These are phyloP conservation scores for Trachelipus rathkii DNA, from an alignment of 1,140 invertebrate species.

Conservation along the genomic window DNA sequence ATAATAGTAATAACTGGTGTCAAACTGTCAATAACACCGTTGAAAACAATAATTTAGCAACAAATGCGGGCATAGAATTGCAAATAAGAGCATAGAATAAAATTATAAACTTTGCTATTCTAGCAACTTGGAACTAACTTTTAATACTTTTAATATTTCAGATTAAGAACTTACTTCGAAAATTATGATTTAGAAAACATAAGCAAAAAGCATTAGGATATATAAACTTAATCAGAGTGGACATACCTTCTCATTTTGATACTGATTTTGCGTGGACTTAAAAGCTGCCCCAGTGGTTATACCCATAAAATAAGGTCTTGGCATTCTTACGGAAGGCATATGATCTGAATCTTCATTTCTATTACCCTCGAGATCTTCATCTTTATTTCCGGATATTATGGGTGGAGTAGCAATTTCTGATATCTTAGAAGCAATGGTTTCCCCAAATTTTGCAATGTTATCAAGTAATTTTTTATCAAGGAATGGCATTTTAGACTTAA, in stretches of 20 bases:
- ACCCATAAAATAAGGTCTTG: not conserved
- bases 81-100: too few relatives aligned
- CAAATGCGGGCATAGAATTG: too few relatives aligned
- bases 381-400: conserved; percentile 18
- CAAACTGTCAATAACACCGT: too few relatives aligned
- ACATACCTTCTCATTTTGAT: not conserved
- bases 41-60: too few relatives aligned
- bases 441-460: conserved; percentile 25
- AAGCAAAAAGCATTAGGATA: too few relatives aligned
- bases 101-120: too few relatives aligned
- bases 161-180: too few relatives aligned
- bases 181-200: too few relatives aligned
- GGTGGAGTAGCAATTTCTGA: conserved; percentile 26
- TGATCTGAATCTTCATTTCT: not conserved
- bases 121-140: too few relatives aligned
- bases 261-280: not conserved
- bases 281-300: not conserved
- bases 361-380: not conserved
- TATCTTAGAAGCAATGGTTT: conserved; percentile 27
- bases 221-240: not conserved
- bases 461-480: conserved; percentile 23
- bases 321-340: not conserved
- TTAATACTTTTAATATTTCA: too few relatives aligned
- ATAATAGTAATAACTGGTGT: too few relatives aligned
- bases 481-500: conserved; percentile 18